Base-by-base conservation (phyloP, 2,888 invertebrate species). In the Lumbricus terrestris region DNA sequence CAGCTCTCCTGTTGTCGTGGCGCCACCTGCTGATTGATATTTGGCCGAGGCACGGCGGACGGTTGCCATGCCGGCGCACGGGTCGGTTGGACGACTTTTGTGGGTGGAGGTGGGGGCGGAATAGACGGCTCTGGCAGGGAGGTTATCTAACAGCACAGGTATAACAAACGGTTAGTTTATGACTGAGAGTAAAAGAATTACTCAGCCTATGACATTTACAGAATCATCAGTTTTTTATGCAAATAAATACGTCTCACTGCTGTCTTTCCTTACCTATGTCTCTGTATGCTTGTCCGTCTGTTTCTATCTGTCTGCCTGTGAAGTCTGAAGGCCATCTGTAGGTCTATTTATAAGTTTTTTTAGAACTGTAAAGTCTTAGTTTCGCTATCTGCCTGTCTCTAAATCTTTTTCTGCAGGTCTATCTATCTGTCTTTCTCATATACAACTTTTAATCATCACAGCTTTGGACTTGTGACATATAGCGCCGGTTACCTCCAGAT, bases 401-500 rank as follows among this genome's bases (percentile, higher is more conserved):
- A 6, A 11, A 15, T 69, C 29, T 69, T 11, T 69, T 8, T 5
- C 69, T 69, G n/a, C n/a, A n/a, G n/a, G n/a, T n/a, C 69, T n/a
- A n/a, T n/a, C 47, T 47, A 23, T 11, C 47, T 47, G 20, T 47
- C 47, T 47, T 8, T 47, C 23, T 47, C 47, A 23, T 18, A 18
- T 11, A n/a, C 69, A n/a, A 29, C n/a, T 29, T 69, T n/a, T 69
- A 29, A 69, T n/a, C 20, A 47, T 47, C 11, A n/a, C n/a, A 69
- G 69, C 69, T 11, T 69, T 69, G 5, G n/a, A n/a, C n/a, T 69
- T 6, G 11, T 69, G n/a, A n/a, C 69, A 69, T 47, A 47, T n/a
- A n/a, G n/a, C n/a, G n/a, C 29, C n/a, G n/a, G 8, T 69, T 83
- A 94, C 96, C 95, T 98, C 97, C n/a, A 98, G 98, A 95, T 98